A percentile compares a stretch with the other conserved stretches of the same genome.
Conservation (phyloP, 35 echinoderm and acorn worm species). For the Eucidaris tribuloides region DNA sequence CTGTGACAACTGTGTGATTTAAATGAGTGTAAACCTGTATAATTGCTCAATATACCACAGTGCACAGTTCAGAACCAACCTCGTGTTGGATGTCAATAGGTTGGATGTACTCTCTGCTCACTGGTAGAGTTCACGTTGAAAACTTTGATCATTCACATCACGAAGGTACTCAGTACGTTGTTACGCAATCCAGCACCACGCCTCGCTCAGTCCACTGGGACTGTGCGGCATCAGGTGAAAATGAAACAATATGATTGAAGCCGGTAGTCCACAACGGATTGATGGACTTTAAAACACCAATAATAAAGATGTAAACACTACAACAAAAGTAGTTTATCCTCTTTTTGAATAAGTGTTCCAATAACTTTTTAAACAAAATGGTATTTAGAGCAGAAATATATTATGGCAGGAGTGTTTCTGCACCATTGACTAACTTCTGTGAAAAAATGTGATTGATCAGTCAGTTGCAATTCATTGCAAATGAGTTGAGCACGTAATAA, state of each 20-base stretch:
- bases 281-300: background rate
- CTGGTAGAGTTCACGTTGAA: background rate
- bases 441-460: too few relatives aligned
- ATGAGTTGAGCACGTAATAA: too few relatives aligned
- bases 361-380: too few relatives aligned
- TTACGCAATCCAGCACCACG: constrained; percentile 34
- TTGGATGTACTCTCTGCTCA: background rate
- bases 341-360: too few relatives aligned
- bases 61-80: constrained; percentile 2
- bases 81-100: constrained; percentile 33
- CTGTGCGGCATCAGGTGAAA: background rate
- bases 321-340: too few relatives aligned
- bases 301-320: too few relatives aligned
- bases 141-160: constrained; percentile 60
- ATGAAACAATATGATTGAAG: background rate
- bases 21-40: too few relatives aligned
- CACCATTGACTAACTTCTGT: too few relatives aligned
- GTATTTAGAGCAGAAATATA: too few relatives aligned
- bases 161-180: constrained; percentile 25
- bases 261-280: background rate
- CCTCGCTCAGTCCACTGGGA: constrained; percentile 66
- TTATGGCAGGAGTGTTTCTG: too few relatives aligned
- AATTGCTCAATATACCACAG: background rate
- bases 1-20: too few relatives aligned
- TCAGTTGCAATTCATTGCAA: too few relatives aligned